Evolutionary conservation across 2,888 invertebrate genomes (phyloP).

Genomic region (Drosophila mercatorum): DNA sequence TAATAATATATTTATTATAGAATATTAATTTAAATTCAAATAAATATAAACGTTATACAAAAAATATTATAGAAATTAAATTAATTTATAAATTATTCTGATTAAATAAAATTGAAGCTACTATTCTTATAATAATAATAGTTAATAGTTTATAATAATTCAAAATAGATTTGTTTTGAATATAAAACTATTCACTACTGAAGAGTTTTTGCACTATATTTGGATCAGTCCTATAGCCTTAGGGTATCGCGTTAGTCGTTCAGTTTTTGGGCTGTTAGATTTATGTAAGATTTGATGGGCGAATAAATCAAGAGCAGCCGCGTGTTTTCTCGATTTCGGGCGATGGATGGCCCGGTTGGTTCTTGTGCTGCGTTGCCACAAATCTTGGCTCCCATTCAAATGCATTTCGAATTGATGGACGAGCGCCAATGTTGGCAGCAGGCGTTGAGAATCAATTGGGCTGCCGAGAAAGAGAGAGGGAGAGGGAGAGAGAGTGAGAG

Average conservation of each 20-base stretch:
- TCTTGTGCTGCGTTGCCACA: slow-evolving; percentile 21
- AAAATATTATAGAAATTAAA: too few species aligned
- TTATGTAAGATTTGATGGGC: slow-evolving; percentile 11
- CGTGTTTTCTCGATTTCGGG: slow-evolving; percentile 2
- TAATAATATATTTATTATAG: too few species aligned
- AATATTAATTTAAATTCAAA: too few species aligned
- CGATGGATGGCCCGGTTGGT: background rate
- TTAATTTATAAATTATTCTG: too few species aligned
- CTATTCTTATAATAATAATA: too few species aligned
- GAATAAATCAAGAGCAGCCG: slow-evolving; percentile 15
- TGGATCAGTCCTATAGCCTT: too few species aligned
- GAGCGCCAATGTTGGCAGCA: slow-evolving; percentile 48
- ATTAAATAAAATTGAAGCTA: too few species aligned
- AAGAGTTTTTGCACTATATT: too few species aligned
- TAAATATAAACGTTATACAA: too few species aligned
- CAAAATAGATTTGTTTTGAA: too few species aligned
- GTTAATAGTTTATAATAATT: too few species aligned
- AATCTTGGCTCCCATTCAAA: slow-evolving; percentile 52
- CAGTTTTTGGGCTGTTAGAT: background rate
- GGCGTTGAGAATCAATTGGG: slow-evolving; percentile 47
- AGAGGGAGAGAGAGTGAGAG: background rate
- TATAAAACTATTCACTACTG: too few species aligned
- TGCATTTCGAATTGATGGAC: slow-evolving; percentile 49
- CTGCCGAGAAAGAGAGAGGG: background rate
- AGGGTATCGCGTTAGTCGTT: slow-evolving; percentile 5